These are phyloP conservation scores for Sarcophaga carnaria DNA, from an alignment of 2,888 invertebrate genomes.

Conservation along the genomic window DNA sequence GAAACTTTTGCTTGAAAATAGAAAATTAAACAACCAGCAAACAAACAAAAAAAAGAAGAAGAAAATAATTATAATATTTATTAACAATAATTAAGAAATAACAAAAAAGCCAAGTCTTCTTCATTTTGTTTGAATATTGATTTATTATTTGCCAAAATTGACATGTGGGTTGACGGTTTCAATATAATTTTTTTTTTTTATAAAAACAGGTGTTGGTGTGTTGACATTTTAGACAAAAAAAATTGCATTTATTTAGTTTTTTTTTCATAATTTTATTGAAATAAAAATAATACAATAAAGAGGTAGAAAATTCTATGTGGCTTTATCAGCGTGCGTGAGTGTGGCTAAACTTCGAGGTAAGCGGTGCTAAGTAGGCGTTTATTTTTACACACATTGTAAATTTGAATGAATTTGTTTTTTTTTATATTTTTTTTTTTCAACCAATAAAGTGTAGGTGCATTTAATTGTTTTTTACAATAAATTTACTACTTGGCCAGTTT, in stretches of 20 bases:
- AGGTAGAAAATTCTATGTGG: conserved; percentile 15
- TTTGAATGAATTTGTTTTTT: conserved; percentile 25
- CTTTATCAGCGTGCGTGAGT: conserved; percentile 48
- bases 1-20: conserved; percentile 8
- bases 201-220: conserved; percentile 5
- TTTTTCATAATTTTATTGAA: conserved; percentile 20
- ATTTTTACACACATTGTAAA: conserved; percentile 49
- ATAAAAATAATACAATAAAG: neutral
- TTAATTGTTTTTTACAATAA: conserved; percentile 42
- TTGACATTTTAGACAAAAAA: conserved; percentile 52
- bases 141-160: conserved; percentile 22
- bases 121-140: conserved; percentile 24
- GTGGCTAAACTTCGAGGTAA: conserved; percentile 55
- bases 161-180: conserved; percentile 46
- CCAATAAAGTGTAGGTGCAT: conserved; percentile 40
- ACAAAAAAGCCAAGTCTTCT: conserved; percentile 15
- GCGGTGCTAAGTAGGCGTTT: conserved; percentile 48
- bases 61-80: conserved; percentile 31
- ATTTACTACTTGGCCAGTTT: conserved; percentile 46
- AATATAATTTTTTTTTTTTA: neutral
- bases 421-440: neutral
- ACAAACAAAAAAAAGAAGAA: neutral
- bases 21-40: conserved; percentile 2
- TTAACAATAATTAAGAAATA: conserved; percentile 37
- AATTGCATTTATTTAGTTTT: conserved; percentile 34